A percentile compares a stretch with the other conserved stretches of the same genome.
These are phyloP conservation scores for Halesus radiatus DNA, from an alignment of 1,140 invertebrate species.

Conservation along the genomic window DNA sequence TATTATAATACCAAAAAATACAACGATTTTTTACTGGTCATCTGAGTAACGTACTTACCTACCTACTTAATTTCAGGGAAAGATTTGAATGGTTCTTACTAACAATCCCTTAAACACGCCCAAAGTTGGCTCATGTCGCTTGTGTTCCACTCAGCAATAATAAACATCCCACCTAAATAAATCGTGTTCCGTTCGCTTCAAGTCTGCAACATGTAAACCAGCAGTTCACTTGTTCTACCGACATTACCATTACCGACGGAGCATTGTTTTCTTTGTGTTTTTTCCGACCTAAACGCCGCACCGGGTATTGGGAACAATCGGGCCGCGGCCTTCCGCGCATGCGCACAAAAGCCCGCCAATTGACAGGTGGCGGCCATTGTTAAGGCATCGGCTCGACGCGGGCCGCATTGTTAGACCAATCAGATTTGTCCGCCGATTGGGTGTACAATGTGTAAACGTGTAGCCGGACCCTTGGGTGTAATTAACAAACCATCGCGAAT, in stretches of 20 bases:
- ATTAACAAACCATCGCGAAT: background rate
- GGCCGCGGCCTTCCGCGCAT: constrained; percentile 28
- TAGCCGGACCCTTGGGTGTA: background rate
- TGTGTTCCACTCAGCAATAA: background rate
- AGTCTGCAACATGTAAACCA: constrained; percentile 22
- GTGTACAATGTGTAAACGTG: constrained; percentile 42
- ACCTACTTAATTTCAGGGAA: too few relatives aligned
- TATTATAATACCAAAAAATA: too few relatives aligned
- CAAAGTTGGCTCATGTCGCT: too few relatives aligned
- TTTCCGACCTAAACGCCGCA: background rate
- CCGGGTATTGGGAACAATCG: constrained; percentile 12
- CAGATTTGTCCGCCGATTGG: constrained; percentile 52
- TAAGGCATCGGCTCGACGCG: background rate
- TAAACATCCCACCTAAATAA: background rate
- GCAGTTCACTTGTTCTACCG: constrained; percentile 23
- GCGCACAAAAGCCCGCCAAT: constrained; percentile 36
- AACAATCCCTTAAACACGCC: too few relatives aligned
- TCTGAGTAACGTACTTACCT: too few relatives aligned
- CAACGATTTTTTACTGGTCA: too few relatives aligned
- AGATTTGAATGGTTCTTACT: too few relatives aligned
- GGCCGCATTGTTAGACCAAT: constrained; percentile 45
- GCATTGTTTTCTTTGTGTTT: constrained; percentile 32
- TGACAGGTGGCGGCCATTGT: constrained; percentile 37
- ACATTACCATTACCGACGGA: constrained; percentile 31
- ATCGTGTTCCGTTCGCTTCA: constrained; percentile 1